Conservation (phyloP, 2,113 vertebrate genomes). For the Aspiorhynchus laticeps region DNA sequence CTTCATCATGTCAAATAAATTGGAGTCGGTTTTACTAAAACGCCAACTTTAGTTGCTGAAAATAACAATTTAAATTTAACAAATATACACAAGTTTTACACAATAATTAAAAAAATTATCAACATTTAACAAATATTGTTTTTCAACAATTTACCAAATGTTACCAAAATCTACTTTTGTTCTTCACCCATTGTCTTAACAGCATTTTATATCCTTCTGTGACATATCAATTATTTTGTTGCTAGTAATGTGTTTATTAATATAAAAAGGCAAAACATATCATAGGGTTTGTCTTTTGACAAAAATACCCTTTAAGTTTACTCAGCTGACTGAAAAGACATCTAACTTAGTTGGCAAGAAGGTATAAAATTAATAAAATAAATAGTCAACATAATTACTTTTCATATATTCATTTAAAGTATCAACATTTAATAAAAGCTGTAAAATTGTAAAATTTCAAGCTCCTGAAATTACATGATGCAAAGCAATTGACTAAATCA, state of each 20-base stretch:
- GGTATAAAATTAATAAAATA: background rate
- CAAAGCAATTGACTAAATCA: background rate
- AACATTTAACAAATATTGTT: too few relatives aligned
- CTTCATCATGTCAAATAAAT: background rate
- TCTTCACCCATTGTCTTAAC: too few relatives aligned
- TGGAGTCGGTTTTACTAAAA: background rate
- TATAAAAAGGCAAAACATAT: background rate
- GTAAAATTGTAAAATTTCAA: background rate
- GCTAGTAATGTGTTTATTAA: background rate
- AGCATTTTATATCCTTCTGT: background rate
- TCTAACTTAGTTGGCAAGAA: background rate
- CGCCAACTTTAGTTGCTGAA: too few relatives aligned
- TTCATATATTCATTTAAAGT: background rate
- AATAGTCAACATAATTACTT: background rate
- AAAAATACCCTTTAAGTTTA: too few relatives aligned
- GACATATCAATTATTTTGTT: too few relatives aligned
- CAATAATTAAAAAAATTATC: too few relatives aligned
- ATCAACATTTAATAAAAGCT: background rate
- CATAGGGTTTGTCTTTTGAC: too few relatives aligned
- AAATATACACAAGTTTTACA: too few relatives aligned
- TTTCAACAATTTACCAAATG: too few relatives aligned
- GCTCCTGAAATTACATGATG: background rate
- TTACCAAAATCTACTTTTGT: too few relatives aligned
- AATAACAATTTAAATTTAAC: too few relatives aligned
- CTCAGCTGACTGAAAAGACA: background rate